Evolutionary conservation across 2,888 invertebrate species (phyloP).

Genomic region (Pyrocoelia pectoralis): DNA sequence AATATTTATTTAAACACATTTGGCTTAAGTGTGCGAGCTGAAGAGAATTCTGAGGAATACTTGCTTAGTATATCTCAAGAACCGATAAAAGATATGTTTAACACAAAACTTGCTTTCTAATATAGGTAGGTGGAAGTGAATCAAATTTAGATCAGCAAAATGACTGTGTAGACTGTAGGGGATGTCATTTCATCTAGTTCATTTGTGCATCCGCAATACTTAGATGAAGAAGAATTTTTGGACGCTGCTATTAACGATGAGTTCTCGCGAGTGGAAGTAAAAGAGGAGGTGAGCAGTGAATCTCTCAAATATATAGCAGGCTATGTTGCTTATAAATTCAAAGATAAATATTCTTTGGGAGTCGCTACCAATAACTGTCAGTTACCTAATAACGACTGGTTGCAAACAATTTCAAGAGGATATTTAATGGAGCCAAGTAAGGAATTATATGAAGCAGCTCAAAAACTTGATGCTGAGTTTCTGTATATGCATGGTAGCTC

Average conservation of each 20-base stretch:
- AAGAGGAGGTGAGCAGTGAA: constrained; percentile 13
- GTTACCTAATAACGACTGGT: constrained; percentile 23
- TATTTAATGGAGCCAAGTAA: not conserved
- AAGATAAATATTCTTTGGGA: constrained; percentile 29
- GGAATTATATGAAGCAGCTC: no score
- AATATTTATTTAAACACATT: no score
- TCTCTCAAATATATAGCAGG: constrained; percentile 31
- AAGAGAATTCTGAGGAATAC: constrained; percentile 3
- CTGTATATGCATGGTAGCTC: no score
- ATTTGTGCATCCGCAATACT: constrained; percentile 17
- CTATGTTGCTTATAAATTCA: constrained; percentile 28
- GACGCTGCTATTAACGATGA: constrained; percentile 14
- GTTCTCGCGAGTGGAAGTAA: no score
- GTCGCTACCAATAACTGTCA: constrained; percentile 15
- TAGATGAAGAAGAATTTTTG: constrained; percentile 27
- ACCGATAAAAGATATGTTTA: not conserved
- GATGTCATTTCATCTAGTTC: not conserved
- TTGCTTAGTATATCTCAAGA: not conserved
- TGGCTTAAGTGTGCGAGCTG: no score
- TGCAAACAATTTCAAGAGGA: constrained; percentile 26
- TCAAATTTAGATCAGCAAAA: not conserved
- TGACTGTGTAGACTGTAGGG: no score
- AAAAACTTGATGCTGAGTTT: no score
- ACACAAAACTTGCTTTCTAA: constrained; percentile 1
- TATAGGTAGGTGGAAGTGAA: not conserved